Evolutionary conservation across 2,888 invertebrate species (phyloP).

Genomic region (Clunio marinus): DNA sequence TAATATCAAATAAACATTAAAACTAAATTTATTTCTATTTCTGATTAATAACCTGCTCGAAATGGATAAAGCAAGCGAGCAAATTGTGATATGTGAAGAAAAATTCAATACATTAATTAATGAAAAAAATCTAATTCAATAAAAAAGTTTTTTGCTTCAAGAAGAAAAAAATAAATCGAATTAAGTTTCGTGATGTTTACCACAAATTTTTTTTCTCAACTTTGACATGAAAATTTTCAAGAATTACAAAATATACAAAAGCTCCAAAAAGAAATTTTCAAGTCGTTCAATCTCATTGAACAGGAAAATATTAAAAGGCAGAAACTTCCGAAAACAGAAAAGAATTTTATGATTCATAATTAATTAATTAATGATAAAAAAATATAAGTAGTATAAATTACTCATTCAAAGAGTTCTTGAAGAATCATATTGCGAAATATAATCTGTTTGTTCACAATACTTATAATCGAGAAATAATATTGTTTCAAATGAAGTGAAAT

Average conservation of each 20-base stretch:
- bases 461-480: neutral
- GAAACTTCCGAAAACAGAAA: neutral
- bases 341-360: no score
- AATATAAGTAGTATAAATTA: no score
- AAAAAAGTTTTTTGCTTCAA: neutral
- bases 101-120: neutral
- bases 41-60: neutral
- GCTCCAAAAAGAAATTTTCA: conserved; percentile 25
- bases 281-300: neutral
- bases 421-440: no score
- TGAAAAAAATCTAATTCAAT: neutral
- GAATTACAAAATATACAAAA: conserved; percentile 32
- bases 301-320: neutral
- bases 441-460: no score
- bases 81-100: neutral
- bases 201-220: neutral
- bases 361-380: neutral
- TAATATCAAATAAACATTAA: neutral
- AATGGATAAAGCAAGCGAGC: neutral
- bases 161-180: neutral
- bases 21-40: neutral
- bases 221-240: conserved; percentile 33
- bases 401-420: no score
- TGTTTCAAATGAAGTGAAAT: conserved; percentile 6
- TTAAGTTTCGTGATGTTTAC: neutral